Evolutionary conservation across 1,140 invertebrate genomes (phyloP).

Genomic region (Dinothrombium tinctorium): DNA sequence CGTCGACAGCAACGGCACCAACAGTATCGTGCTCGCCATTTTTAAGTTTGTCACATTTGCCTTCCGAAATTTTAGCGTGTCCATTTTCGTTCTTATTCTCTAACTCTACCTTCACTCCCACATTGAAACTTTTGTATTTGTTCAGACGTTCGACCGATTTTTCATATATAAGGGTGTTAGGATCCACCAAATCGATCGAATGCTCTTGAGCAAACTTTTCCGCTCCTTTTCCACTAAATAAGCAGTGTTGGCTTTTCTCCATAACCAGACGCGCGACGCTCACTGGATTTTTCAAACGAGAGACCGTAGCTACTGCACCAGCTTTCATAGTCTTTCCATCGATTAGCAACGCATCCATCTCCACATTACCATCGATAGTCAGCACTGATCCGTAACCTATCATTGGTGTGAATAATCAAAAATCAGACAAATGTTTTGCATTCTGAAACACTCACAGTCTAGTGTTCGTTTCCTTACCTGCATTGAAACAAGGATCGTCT

Average conservation of each 20-base stretch:
- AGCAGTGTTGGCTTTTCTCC: constrained; percentile 34
- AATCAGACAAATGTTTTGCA: not conserved
- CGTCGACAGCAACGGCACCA: constrained; percentile 53
- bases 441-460: not conserved
- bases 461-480: constrained; percentile 19
- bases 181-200: too few species aligned
- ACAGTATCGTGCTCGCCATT: constrained; percentile 36
- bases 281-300: constrained; percentile 25
- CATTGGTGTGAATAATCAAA: constrained; percentile 9
- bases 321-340: constrained; percentile 27
- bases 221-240: constrained; percentile 42
- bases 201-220: too few species aligned
- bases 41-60: too few species aligned
- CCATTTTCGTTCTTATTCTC: too few species aligned
- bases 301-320: constrained; percentile 33
- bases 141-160: too few species aligned
- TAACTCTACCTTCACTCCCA: not conserved
- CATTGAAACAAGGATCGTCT: constrained; percentile 50
- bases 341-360: constrained; percentile 55
- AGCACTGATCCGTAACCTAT: constrained; percentile 39
- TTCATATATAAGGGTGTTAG: too few species aligned
- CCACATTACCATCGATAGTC: constrained; percentile 36
- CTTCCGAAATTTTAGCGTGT: too few species aligned
- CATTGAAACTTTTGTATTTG: constrained; percentile 20
- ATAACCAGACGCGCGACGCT: not conserved